Conservation (phyloP, 2,888 invertebrate species). For the Ceratothoa steindachneri region DNA sequence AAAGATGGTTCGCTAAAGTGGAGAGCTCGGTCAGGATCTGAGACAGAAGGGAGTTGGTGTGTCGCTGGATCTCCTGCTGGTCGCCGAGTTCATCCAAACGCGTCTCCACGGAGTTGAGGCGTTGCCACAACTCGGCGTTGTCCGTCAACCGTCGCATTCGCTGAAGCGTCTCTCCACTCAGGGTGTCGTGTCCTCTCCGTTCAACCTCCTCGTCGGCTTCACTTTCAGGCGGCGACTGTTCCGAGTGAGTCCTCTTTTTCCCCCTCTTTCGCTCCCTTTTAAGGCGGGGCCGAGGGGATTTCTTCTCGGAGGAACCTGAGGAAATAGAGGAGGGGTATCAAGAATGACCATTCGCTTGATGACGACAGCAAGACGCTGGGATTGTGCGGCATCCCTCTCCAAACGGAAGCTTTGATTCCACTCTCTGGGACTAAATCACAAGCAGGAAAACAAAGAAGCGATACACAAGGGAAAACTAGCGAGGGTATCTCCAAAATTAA, state of each 20-base stretch:
- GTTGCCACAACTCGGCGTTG: constrained; percentile 18
- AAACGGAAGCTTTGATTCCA: too few species aligned
- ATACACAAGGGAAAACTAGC: too few species aligned
- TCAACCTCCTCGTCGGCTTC: neutral
- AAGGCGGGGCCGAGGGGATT: neutral
- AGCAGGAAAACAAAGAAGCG: too few species aligned
- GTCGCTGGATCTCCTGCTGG: constrained; percentile 20
- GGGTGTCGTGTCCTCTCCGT: neutral
- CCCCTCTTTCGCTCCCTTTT: neutral
- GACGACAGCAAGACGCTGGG: too few species aligned
- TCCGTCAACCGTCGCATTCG: constrained; percentile 17
- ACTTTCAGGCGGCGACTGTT: neutral
- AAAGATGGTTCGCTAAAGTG: constrained; percentile 9
- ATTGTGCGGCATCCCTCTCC: too few species aligned
- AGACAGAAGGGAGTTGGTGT: constrained; percentile 26
- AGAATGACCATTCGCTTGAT: too few species aligned
- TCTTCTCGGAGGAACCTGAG: too few species aligned
- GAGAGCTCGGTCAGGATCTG: constrained; percentile 31
- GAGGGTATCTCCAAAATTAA: too few species aligned
- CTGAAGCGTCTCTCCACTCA: neutral
- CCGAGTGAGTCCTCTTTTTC: neutral
- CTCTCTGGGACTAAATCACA: too few species aligned
- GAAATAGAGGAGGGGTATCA: too few species aligned
- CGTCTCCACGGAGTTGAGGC: constrained; percentile 28
- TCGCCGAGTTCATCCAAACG: constrained; percentile 16